Evolutionary conservation across 1,140 invertebrate genomes (phyloP).

Genomic region (Chlorops oryzae): DNA sequence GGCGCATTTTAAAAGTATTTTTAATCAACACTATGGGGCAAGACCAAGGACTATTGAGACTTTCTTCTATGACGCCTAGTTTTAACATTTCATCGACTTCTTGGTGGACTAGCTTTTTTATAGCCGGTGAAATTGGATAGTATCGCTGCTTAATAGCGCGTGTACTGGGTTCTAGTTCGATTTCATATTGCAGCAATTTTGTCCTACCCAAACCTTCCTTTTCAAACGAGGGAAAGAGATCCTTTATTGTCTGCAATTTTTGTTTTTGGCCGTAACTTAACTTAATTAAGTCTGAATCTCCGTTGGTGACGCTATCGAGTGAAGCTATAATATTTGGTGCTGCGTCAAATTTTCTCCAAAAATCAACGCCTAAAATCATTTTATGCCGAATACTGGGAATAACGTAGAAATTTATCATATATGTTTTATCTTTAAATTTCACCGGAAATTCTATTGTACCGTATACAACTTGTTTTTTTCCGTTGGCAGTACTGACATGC

Average conservation of each 20-base stretch:
- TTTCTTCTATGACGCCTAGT: slow-evolving; percentile 16
- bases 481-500: slow-evolving; percentile 8
- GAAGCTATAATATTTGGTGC: neutral
- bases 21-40: slow-evolving; percentile 6
- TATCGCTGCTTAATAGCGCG: slow-evolving; percentile 8
- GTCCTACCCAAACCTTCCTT: slow-evolving; percentile 1
- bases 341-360: slow-evolving; percentile 11
- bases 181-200: neutral
- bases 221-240: slow-evolving; percentile 2
- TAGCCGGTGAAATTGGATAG: slow-evolving; percentile 15
- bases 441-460: neutral
- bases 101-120: slow-evolving; percentile 13
- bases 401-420: slow-evolving; percentile 9
- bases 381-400: slow-evolving; percentile 7
- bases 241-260: neutral
- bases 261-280: neutral
- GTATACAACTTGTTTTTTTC: slow-evolving; percentile 3
- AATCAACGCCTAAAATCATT: slow-evolving; percentile 15
- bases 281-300: neutral
- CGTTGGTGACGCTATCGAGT: neutral
- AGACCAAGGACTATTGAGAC: slow-evolving; percentile 17
- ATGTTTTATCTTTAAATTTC: slow-evolving; percentile 5
- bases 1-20: slow-evolving; percentile 9
- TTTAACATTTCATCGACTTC: slow-evolving; percentile 16
- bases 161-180: neutral